Percentiles rank a stretch among this genome's conserved stretches.
Conservation (phyloP, 2,888 invertebrate species). For the Galerucella calmariensis region DNA sequence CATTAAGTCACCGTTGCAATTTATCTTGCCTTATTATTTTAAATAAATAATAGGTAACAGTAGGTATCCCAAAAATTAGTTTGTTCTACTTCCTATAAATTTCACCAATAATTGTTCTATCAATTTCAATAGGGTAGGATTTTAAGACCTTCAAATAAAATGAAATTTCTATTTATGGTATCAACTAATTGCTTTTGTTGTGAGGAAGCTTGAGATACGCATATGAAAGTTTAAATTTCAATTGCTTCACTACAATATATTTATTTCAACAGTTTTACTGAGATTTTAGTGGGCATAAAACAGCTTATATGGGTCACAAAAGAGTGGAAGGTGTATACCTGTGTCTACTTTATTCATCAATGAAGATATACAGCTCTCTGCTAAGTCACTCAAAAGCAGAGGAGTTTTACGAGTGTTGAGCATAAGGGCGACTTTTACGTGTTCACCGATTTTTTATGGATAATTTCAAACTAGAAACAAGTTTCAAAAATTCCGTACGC, state of each 20-base stretch:
- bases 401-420: conserved; percentile 37
- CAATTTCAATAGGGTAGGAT: no score
- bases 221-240: neutral
- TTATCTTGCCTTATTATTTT: no score
- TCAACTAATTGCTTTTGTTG: no score
- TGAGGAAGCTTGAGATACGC: no score
- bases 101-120: no score
- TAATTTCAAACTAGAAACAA: conserved; percentile 36
- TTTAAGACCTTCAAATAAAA: no score
- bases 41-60: no score
- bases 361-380: conserved; percentile 37
- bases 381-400: conserved; percentile 31
- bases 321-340: conserved; percentile 4
- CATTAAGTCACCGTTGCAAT: no score
- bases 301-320: neutral
- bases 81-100: no score
- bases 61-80: no score
- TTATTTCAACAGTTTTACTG: neutral
- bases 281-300: conserved; percentile 1
- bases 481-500: conserved; percentile 28
- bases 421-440: conserved; percentile 29
- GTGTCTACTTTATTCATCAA: conserved; percentile 42
- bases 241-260: neutral
- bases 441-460: conserved; percentile 39
- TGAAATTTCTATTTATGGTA: no score